A percentile compares a stretch with the other conserved stretches of the same genome.
Evolutionary conservation across 2,113 vertebrate genomes (phyloP).

Genomic region (Chascanopsetta lugubris): DNA sequence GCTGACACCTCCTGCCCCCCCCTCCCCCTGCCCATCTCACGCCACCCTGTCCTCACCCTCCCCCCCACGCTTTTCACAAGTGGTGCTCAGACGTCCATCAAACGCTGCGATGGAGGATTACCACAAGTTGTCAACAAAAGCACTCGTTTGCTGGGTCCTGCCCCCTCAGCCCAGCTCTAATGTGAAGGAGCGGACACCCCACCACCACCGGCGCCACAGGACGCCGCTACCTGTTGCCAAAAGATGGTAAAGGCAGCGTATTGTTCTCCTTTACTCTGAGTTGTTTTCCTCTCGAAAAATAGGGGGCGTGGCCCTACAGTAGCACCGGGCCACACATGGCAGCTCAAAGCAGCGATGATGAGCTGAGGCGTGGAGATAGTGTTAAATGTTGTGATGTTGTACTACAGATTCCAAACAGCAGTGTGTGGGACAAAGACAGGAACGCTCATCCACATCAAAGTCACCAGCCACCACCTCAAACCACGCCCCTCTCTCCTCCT

Average conservation of each 20-base stretch:
- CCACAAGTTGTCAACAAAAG: constrained; percentile 75
- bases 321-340: neutral
- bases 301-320: constrained; percentile 23
- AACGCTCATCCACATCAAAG: constrained; percentile 56
- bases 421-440: constrained; percentile 6
- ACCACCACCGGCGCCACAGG: constrained; percentile 14
- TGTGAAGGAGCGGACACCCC: constrained; percentile 57
- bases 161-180: constrained; percentile 56
- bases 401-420: constrained; percentile 9
- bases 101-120: constrained; percentile 58
- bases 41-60: constrained; percentile 51
- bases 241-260: constrained; percentile 41
- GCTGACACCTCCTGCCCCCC: constrained; percentile 60
- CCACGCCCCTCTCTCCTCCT: constrained; percentile 14
- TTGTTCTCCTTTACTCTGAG: constrained; percentile 33
- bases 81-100: constrained; percentile 75
- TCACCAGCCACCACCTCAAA: constrained; percentile 17
- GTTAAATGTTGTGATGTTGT: neutral
- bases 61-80: constrained; percentile 70
- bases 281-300: constrained; percentile 32
- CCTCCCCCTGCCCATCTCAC: constrained; percentile 26
- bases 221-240: constrained; percentile 73
- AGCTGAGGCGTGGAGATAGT: neutral
- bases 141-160: constrained; percentile 32
- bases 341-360: constrained; percentile 42